Conservation (phyloP, 2,797 vertebrate species). For the Carduelis carduelis region DNA sequence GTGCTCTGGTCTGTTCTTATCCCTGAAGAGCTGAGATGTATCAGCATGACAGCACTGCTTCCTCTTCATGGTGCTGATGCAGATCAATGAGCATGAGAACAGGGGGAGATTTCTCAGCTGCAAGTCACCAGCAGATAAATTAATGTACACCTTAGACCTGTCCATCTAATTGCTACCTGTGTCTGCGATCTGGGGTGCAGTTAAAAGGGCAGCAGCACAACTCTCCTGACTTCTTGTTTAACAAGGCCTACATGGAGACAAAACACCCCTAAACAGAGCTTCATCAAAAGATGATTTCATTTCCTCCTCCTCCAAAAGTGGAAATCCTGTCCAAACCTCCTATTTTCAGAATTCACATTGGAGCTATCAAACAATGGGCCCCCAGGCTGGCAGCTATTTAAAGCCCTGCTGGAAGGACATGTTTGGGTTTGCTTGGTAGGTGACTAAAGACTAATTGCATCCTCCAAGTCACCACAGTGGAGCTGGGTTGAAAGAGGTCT, state of each 20-base stretch:
- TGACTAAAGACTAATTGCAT: background rate
- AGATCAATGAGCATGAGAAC: background rate
- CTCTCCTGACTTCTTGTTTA: background rate
- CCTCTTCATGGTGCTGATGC: fast-evolving
- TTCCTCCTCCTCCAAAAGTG: slow-evolving; percentile 70
- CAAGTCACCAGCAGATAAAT: background rate
- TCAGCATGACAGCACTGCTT: background rate
- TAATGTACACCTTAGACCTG: background rate
- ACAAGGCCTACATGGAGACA: slow-evolving; percentile 51
- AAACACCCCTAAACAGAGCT: slow-evolving; percentile 62
- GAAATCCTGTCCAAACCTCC: slow-evolving; percentile 66
- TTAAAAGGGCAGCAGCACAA: background rate
- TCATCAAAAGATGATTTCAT: slow-evolving; percentile 71
- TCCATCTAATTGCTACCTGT: background rate
- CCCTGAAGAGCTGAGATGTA: background rate
- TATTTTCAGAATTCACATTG: slow-evolving; percentile 48
- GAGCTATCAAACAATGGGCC: slow-evolving; percentile 56
- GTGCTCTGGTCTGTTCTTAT: background rate
- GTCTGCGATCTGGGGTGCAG: background rate
- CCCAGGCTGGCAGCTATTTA: slow-evolving; percentile 57
- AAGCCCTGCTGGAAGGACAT: slow-evolving; percentile 23
- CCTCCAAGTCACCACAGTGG: background rate
- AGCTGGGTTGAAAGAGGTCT: background rate
- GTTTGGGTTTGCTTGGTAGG: slow-evolving; percentile 15
- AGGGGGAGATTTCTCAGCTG: background rate